phyloP scores from a whole-genome alignment of 1,140 invertebrate species.

The Cydia fagiglandana region DNA sequence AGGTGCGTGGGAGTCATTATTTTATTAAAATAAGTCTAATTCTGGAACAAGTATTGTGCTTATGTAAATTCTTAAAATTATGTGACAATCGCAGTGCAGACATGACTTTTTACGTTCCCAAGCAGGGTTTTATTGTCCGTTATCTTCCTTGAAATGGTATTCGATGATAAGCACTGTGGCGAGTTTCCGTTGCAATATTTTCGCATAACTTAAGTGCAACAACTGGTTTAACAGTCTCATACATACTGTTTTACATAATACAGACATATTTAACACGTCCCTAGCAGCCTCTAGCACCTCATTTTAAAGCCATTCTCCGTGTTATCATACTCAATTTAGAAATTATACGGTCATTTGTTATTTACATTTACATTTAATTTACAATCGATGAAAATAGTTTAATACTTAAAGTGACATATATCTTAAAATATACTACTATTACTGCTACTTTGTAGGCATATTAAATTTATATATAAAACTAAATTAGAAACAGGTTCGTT shows the following conservation, averaged over 20 bases:
- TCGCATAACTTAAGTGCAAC: slow-evolving; percentile 5
- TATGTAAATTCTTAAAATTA: slow-evolving; percentile 16
- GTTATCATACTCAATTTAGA: slow-evolving; percentile 2
- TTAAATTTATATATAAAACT: not conserved
- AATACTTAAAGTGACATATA: not conserved
- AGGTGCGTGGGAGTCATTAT: slow-evolving; percentile 59
- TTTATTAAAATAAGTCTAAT: slow-evolving; percentile 57
- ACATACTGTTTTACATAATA: slow-evolving; percentile 27
- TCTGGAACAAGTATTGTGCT: slow-evolving; percentile 40
- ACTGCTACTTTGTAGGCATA: not conserved
- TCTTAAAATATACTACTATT: not conserved
- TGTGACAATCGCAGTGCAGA: slow-evolving; percentile 28
- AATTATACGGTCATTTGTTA: not conserved
- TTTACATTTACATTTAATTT: slow-evolving; percentile 6
- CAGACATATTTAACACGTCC: not conserved
- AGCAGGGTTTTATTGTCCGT: not conserved
- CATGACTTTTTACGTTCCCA: slow-evolving; percentile 17
- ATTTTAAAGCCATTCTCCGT: not conserved
- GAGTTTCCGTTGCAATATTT: slow-evolving; percentile 25
- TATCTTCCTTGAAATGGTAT: slow-evolving; percentile 14
- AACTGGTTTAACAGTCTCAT: slow-evolving; percentile 16
- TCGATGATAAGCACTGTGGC: slow-evolving; percentile 7
- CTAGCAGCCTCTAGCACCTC: slow-evolving; percentile 14
- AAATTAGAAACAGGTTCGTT: not conserved
- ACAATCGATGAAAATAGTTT: not conserved